Evolutionary conservation across 1,140 invertebrate species (phyloP).

Genomic region (Procambarus clarkii): DNA sequence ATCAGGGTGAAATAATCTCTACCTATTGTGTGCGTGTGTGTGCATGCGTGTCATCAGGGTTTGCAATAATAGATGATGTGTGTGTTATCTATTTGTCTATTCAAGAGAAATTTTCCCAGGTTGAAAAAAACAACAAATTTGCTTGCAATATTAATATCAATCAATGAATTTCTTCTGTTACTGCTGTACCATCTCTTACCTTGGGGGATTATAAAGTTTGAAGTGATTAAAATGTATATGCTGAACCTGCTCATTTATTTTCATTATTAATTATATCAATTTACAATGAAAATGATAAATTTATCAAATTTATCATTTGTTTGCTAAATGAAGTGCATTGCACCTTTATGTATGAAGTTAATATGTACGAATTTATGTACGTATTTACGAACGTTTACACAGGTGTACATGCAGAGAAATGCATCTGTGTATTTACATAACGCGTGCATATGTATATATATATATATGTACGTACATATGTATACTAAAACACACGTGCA

Average conservation of each 20-base stretch:
- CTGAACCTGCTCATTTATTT: neutral
- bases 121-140: neutral
- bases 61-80: neutral
- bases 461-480: too few species aligned
- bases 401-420: too few species aligned
- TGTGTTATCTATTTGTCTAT: constrained; percentile 4
- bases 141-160: constrained; percentile 1
- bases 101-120: constrained; percentile 2
- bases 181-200: neutral
- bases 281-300: too few species aligned
- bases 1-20: too few species aligned
- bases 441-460: too few species aligned
- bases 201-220: neutral
- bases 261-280: too few species aligned
- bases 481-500: too few species aligned
- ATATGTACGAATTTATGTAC: too few species aligned
- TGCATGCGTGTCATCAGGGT: neutral
- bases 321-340: neutral
- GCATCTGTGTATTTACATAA: too few species aligned
- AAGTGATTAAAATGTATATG: constrained; percentile 1
- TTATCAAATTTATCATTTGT: neutral
- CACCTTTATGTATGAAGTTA: too few species aligned
- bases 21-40: too few species aligned
- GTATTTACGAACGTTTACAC: too few species aligned
- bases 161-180: neutral